Percentiles rank a stretch among this genome's conserved stretches.
These are phyloP conservation scores for Lathamus discolor DNA, from an alignment of 2,113 vertebrate genomes.

Conservation along the genomic window DNA sequence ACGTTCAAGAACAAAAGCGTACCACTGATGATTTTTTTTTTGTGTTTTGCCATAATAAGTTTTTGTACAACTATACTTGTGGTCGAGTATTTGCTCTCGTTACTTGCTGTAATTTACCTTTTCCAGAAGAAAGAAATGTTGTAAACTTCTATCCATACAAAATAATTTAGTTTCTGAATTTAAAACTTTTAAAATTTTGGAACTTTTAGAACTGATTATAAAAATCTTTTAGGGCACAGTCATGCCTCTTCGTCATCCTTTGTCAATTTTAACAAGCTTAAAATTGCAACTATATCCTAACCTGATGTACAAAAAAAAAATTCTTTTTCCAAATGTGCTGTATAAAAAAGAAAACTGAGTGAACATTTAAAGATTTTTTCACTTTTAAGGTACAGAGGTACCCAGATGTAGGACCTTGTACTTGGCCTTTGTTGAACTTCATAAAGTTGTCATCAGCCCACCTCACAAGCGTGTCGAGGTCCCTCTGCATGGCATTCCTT, in stretches of 20 bases:
- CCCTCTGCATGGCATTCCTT: not conserved
- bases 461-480: not conserved
- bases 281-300: not conserved
- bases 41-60: not conserved
- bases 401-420: not conserved
- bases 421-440: not conserved
- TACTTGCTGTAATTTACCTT: not conserved
- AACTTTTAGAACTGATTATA: not conserved
- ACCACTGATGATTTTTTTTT: not conserved
- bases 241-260: not conserved
- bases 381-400: not conserved
- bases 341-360: not conserved
- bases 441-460: not conserved
- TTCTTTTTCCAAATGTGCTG: not conserved
- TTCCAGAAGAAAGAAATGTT: not conserved
- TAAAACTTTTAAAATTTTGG: not conserved
- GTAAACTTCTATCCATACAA: not conserved
- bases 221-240: not conserved
- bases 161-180: not conserved
- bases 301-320: not conserved
- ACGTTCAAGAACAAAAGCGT: not conserved
- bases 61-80: not conserved
- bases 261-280: not conserved
- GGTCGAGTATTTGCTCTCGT: not conserved
- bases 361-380: not conserved